phyloP scores from a whole-genome alignment of 2,797 vertebrate species.

The Remorina albescens region DNA sequence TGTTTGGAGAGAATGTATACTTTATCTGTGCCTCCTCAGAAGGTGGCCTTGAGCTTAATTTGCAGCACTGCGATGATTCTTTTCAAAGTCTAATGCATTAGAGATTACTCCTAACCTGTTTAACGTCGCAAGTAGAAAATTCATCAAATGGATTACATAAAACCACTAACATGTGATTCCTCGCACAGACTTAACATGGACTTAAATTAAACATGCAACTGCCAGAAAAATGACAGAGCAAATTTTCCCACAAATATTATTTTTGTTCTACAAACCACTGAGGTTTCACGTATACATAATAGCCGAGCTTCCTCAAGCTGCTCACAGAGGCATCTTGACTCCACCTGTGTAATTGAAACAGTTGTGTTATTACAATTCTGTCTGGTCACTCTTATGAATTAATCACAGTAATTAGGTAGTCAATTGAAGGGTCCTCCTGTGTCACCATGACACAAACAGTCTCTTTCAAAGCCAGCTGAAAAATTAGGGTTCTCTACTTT shows the following conservation, averaged over 20 bases:
- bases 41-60: slow-evolving; percentile 84
- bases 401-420: slow-evolving; percentile 37
- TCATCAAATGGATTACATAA: slow-evolving; percentile 68
- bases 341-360: slow-evolving; percentile 2
- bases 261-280: slow-evolving; percentile 1
- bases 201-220: slow-evolving; percentile 49
- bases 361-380: background rate
- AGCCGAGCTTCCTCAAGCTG: background rate
- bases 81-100: slow-evolving; percentile 55
- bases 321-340: slow-evolving; percentile 11
- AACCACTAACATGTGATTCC: slow-evolving; percentile 39
- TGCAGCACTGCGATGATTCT: slow-evolving; percentile 55
- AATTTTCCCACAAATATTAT: slow-evolving; percentile 17
- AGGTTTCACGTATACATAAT: slow-evolving; percentile 5
- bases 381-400: slow-evolving; percentile 29
- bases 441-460: slow-evolving; percentile 35
- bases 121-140: slow-evolving; percentile 54
- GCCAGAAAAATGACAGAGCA: slow-evolving; percentile 54
- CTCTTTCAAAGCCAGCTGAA: slow-evolving; percentile 10
- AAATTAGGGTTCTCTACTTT: slow-evolving; percentile 2
- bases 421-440: slow-evolving; percentile 14
- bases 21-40: slow-evolving; percentile 77
- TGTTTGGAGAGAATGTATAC: slow-evolving; percentile 80
- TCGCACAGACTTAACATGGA: slow-evolving; percentile 35
- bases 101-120: slow-evolving; percentile 71